Base-by-base conservation (phyloP, 2,888 invertebrate species). In the Pseudococcus longispinus region DNA sequence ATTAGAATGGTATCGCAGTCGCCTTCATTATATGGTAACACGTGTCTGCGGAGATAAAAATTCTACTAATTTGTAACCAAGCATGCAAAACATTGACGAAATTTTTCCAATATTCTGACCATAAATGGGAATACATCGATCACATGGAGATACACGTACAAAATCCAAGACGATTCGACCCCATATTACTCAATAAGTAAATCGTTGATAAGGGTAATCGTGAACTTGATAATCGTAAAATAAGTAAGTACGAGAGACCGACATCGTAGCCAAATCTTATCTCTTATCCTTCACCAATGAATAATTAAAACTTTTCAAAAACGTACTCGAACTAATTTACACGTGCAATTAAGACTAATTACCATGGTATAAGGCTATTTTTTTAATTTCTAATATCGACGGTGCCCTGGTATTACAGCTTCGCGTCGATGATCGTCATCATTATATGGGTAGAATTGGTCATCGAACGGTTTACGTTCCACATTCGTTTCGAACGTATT, bases 381-480 rank as follows among this genome's bases (percentile, higher is more conserved):
- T 26, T n/a, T 3, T n/a, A 51, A 51, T 51, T 18, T 51, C n/a
- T n/a, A 37, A 4, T 37, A 46, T 46, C 44, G 44, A n/a, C 8
- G 4, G 5, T n/a, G n/a, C n/a, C n/a, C n/a, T n/a, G n/a, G n/a
- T n/a, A n/a, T n/a, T n/a, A 46, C 13, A 46, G 44, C 44, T 5
- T n/a, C 51, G 51, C 18, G n/a, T n/a, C 51, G 51, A 13, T 51
- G 51, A 51, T 51, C n/a, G n/a, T 51, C 51, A 51, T 51, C 44
- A 46, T 46, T 13, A n/a, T 4, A 32, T 37, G 37, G 37, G 5
- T 0, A 4, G 3, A 13, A 51, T n/a, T 51, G 51, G n/a, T 51
- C 51, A 51, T 51, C n/a, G 51, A 51, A 51, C n/a, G 51, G n/a
- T 51, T n/a, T 11, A 65, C 26, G 92, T 26, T 51, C 51, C 20